Percentiles rank a stretch among this genome's conserved stretches.
phyloP scores from a whole-genome alignment of 2,888 invertebrate species.

The Heteromurus nitidus region DNA sequence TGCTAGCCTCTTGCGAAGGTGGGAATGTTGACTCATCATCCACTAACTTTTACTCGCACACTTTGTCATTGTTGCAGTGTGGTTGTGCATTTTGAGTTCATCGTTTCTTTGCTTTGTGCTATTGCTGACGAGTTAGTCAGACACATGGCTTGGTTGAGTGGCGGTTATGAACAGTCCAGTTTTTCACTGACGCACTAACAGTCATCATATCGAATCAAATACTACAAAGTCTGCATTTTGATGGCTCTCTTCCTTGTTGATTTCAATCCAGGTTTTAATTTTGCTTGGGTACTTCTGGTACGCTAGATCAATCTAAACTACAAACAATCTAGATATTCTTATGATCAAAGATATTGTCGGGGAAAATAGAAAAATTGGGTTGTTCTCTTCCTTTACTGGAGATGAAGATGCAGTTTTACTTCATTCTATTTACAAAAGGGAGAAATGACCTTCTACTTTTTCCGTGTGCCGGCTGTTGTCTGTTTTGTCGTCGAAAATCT shows the following conservation, averaged over 20 bases:
- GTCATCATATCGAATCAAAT: too few relatives aligned
- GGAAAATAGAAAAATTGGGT: too few relatives aligned
- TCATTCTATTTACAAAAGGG: constrained; percentile 11
- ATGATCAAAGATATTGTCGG: too few relatives aligned
- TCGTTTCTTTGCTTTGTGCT: not conserved
- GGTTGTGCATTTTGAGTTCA: not conserved
- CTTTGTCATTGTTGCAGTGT: not conserved
- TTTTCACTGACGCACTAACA: too few relatives aligned
- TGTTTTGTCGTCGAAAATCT: constrained; percentile 30
- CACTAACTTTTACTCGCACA: too few relatives aligned
- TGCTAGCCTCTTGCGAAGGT: too few relatives aligned
- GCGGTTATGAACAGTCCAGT: too few relatives aligned
- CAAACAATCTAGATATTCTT: too few relatives aligned
- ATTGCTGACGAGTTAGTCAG: not conserved
- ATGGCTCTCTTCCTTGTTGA: too few relatives aligned
- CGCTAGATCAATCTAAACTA: too few relatives aligned
- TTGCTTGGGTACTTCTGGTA: not conserved
- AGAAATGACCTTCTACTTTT: constrained; percentile 50
- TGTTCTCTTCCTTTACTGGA: too few relatives aligned
- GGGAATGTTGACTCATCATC: not conserved
- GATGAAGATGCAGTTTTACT: not conserved
- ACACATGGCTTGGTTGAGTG: not conserved
- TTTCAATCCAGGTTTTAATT: not conserved
- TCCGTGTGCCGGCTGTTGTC: constrained; percentile 60
- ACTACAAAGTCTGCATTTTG: too few relatives aligned